Conservation (phyloP, 2,113 vertebrate genomes). For the Toxostoma redivivum region DNA sequence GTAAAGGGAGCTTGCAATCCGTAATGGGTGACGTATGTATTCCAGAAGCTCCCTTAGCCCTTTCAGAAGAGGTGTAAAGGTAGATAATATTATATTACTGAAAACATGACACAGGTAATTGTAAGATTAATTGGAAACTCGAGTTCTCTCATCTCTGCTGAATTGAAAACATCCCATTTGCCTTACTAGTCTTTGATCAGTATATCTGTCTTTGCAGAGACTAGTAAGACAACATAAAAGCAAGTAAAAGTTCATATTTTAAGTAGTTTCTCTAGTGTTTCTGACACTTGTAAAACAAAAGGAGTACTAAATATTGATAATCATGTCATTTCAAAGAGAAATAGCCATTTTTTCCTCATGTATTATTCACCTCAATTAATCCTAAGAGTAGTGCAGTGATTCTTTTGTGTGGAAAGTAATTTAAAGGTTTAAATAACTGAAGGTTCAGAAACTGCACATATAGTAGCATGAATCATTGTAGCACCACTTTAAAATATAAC, state of each 20-base stretch:
- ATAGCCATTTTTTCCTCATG: not conserved
- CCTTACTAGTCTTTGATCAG: not conserved
- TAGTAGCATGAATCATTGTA: not conserved
- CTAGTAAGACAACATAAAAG: not conserved
- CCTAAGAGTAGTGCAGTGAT: not conserved
- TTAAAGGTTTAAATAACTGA: not conserved
- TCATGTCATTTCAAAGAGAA: not conserved
- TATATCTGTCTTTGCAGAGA: not conserved
- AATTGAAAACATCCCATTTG: not conserved
- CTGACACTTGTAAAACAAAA: not conserved
- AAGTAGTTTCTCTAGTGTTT: not conserved
- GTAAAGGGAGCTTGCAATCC: not conserved
- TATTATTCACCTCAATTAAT: not conserved
- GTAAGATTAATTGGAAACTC: not conserved
- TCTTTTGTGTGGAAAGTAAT: not conserved
- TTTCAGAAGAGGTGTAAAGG: not conserved
- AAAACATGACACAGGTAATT: not conserved
- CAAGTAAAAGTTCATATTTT: not conserved
- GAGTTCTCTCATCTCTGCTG: not conserved
- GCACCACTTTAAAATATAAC: not conserved
- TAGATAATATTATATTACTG: not conserved
- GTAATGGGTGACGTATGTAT: not conserved
- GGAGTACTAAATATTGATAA: not conserved
- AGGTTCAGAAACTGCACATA: not conserved
- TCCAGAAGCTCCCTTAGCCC: not conserved